Evolutionary conservation across 1,140 invertebrate genomes (phyloP).

Genomic region (Euschistus heros): DNA sequence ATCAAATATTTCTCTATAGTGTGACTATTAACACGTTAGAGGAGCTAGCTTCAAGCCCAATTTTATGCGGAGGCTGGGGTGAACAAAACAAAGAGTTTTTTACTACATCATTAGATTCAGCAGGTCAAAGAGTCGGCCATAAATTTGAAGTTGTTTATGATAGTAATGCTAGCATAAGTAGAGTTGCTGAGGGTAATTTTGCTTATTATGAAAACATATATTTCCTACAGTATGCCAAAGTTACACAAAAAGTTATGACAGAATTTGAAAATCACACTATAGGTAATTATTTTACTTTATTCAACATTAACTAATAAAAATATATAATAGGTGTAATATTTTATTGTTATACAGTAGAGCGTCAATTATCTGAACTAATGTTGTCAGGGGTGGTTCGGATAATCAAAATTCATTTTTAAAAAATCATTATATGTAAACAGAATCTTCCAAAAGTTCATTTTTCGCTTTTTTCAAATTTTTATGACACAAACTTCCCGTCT

Average conservation of each 20-base stretch:
- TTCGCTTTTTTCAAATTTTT: too few species aligned
- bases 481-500: too few species aligned
- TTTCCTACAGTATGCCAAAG: slow-evolving; percentile 51
- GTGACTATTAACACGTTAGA: slow-evolving; percentile 64
- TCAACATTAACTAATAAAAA: too few species aligned
- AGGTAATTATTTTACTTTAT: too few species aligned
- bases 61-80: slow-evolving; percentile 52
- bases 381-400: too few species aligned
- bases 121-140: slow-evolving; percentile 49
- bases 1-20: slow-evolving; percentile 34
- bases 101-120: slow-evolving; percentile 49
- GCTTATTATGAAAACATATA: slow-evolving; percentile 73
- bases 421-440: too few species aligned
- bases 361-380: too few species aligned
- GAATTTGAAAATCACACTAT: too few species aligned
- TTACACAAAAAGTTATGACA: slow-evolving; percentile 30
- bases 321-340: too few species aligned
- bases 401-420: too few species aligned
- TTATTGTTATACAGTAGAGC: too few species aligned
- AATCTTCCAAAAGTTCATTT: too few species aligned
- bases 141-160: slow-evolving; percentile 45
- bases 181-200: slow-evolving; percentile 54
- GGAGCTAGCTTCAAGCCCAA: slow-evolving; percentile 48
- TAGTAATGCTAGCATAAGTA: slow-evolving; percentile 32
- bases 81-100: slow-evolving; percentile 58